Evolutionary conservation across 2,888 invertebrate species (phyloP), one percentile per base, ranked within the genome.

Genomic region (Lasioglossum oenotherae): DNA sequence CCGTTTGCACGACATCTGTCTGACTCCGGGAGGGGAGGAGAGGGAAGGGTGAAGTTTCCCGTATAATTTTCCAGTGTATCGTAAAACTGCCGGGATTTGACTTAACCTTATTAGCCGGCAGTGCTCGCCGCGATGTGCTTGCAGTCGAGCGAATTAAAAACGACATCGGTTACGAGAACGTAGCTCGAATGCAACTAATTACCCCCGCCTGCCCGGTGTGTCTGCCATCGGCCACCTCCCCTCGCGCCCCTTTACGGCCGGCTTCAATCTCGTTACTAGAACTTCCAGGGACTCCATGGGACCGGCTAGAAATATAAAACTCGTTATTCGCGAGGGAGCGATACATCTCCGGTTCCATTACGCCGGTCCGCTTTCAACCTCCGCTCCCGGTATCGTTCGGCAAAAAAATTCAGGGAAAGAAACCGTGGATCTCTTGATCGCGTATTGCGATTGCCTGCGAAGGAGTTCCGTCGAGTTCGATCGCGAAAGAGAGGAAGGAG

Each of bases 281-380:
- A 86, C 44, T 80, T 81, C 41, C 49, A 35, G 71, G 57, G n/a
- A 41, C 49, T 74, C 77, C 53, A 38, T 64, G 64, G 71, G 69
- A 49, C 67, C 16, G 57, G 74, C 64, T 79, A 77, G 83, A 87
- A 84, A 86, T 86, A 86, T 87, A 87, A 81, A 86, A 88, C 86
- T 89, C 89, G 88, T 89, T 89, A 88, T 86, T 85, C 88, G 71
- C 88, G 12, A 75, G 89, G 84, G 89, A 89, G 83, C 86, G 90
- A 89, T 89, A 86, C 80, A 84, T 89, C 86, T 84, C 84, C 74
- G 46, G 78, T 85, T 80, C 86, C 88, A 89, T 89, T 88, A 89
- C 86, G 64, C 77, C 57, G 69, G 71, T 64, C 78, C 79, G 76
- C 81, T 87, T 84, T 84, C 81, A 87, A 82, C 82, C 86, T 89